These are phyloP conservation scores for Drosophila tropicalis DNA, from an alignment of 1,140 invertebrate genomes.

Conservation along the genomic window DNA sequence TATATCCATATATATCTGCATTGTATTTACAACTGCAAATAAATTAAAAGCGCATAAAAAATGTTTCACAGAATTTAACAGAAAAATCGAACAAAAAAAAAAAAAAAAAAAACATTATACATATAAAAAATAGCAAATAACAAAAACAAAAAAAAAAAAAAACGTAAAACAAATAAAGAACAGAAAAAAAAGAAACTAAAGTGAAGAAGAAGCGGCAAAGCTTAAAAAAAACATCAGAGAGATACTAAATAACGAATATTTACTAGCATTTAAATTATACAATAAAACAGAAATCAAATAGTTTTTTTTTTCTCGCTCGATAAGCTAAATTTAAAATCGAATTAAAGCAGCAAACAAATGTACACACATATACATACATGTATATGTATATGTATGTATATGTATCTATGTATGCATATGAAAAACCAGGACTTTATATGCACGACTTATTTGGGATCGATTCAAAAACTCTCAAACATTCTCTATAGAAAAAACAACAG, in stretches of 20 bases:
- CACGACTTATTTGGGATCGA: background rate
- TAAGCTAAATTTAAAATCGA: conserved; percentile 19
- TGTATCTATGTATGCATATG: background rate
- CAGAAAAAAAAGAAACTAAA: conserved; percentile 27
- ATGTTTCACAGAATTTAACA: conserved; percentile 57
- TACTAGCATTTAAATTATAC: conserved; percentile 23
- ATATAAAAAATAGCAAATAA: conserved; percentile 12
- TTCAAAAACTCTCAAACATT: background rate
- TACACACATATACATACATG: background rate
- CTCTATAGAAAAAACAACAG: background rate
- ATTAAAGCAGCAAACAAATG: conserved; percentile 16
- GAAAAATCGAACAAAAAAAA: conserved; percentile 29
- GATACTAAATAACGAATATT: conserved; percentile 25
- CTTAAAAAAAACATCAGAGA: conserved; percentile 9
- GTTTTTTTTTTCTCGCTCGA: conserved; percentile 11
- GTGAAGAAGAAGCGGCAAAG: conserved; percentile 15
- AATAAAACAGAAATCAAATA: conserved; percentile 8
- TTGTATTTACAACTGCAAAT: conserved; percentile 63
- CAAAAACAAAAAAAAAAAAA: conserved; percentile 24
- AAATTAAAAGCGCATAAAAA: conserved; percentile 41
- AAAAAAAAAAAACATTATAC: conserved; percentile 6
- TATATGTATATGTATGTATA: conserved; percentile 1
- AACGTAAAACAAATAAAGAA: conserved; percentile 43
- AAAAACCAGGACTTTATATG: background rate
- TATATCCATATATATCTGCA: conserved; percentile 34